Evolutionary conservation across 2,888 invertebrate species (phyloP).

Genomic region (Empis livida): DNA sequence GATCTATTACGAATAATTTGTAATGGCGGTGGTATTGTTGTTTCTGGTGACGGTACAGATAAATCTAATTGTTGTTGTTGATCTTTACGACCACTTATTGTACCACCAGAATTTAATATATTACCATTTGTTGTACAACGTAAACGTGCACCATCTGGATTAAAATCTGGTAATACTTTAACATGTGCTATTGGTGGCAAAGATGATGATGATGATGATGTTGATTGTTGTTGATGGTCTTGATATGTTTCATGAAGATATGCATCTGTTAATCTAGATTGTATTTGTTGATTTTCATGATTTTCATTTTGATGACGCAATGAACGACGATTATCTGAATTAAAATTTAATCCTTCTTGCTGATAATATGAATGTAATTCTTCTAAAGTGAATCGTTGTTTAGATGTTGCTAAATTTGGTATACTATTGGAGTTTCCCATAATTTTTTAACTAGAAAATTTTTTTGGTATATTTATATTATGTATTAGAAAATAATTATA

Average conservation of each 20-base stretch:
- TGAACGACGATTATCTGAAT: not conserved
- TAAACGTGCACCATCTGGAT: slow-evolving; percentile 45
- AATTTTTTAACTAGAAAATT: not conserved
- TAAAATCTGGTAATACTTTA: slow-evolving; percentile 58
- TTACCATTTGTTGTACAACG: slow-evolving; percentile 72
- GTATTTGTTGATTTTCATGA: not conserved
- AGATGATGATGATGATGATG: not conserved
- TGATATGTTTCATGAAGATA: not conserved
- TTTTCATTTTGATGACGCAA: not conserved
- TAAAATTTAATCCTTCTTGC: slow-evolving; percentile 4
- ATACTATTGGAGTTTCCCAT: slow-evolving; percentile 30
- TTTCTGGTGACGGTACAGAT: too few species aligned
- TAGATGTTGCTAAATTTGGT: slow-evolving; percentile 16
- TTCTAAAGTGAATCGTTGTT: slow-evolving; percentile 14
- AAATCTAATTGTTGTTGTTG: not conserved
- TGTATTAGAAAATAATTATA: too few species aligned
- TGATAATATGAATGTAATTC: slow-evolving; percentile 18
- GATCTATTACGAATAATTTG: too few species aligned
- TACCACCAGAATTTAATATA: slow-evolving; percentile 70
- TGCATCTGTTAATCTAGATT: not conserved
- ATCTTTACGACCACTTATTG: slow-evolving; percentile 55
- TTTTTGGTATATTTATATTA: too few species aligned
- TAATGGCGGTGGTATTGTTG: too few species aligned
- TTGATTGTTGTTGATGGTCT: not conserved
- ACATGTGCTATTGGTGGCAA: slow-evolving; percentile 15